phyloP scores from a whole-genome alignment of 2,888 invertebrate species.

The Lasioglossum zephyrum region DNA sequence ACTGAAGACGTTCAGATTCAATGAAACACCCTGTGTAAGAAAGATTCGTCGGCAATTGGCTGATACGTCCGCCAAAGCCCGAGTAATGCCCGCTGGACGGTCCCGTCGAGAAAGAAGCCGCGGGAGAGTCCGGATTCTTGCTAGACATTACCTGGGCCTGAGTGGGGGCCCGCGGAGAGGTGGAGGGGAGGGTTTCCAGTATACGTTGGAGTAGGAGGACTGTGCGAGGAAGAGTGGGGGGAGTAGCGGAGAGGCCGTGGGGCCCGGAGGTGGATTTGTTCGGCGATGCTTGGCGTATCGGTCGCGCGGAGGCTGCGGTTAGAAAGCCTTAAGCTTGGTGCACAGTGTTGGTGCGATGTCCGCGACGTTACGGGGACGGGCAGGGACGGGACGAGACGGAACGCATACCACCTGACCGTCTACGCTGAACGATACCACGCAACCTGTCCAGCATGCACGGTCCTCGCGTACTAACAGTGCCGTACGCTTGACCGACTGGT shows the following conservation, averaged over 20 bases:
- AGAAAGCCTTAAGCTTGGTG: conserved; percentile 76
- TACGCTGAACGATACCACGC: conserved; percentile 38
- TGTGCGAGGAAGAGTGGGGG: conserved; percentile 73
- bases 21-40: background rate
- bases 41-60: background rate
- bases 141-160: conserved; percentile 55
- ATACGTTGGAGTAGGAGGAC: conserved; percentile 45
- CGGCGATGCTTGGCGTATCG: conserved; percentile 16
- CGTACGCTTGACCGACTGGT: conserved; percentile 70
- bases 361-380: conserved; percentile 11
- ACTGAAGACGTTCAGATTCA: too few species aligned
- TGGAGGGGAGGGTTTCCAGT: background rate
- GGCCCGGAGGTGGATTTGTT: conserved; percentile 51
- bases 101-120: conserved; percentile 82
- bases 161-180: conserved; percentile 79
- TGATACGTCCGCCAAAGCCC: background rate
- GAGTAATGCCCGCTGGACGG: background rate
- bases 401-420: conserved; percentile 63
- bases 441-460: conserved; percentile 66
- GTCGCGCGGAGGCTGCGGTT: conserved; percentile 75
- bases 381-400: conserved; percentile 36
- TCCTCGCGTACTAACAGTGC: conserved; percentile 66
- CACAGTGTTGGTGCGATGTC: conserved; percentile 58
- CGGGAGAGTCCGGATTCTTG: conserved; percentile 41
- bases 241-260: conserved; percentile 18